Evolutionary conservation across 2,113 vertebrate species (phyloP), one percentile per base, ranked within the genome.

Genomic region (Amphiprion percula): DNA sequence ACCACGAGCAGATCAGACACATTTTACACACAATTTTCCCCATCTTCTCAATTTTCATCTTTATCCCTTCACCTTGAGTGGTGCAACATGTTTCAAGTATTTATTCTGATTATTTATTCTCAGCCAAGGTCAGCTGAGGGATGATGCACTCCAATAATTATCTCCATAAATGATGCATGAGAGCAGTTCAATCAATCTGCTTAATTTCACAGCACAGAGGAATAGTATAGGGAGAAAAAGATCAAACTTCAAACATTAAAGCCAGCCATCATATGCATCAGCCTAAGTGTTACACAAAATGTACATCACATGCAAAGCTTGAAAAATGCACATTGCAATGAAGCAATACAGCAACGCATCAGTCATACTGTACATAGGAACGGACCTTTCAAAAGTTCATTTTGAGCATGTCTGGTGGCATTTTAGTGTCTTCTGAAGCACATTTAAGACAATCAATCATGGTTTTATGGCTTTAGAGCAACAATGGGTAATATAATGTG

Each of bases 101-200:
- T 83, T 77, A 72, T 68, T 75, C 74, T 64, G 10, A 79, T 75
- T 9, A 28, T 68, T 77, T 72, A 56, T 68, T 85, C 62, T n/a
- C 47, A 68, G 72, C 86, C 80, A 86, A 86, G 85, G 85, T 86
- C 83, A 83, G 53, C 10, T 74, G 71, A 68, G 68, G 33, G 33
- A 55, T 75, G 81, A 74, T 71, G 56, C 68, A 64, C 74, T 64
- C 55, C 69, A 82, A 86, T 80, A 80, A 88, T 90, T 76, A 87
- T 80, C 67, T 80, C 74, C 15, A 68, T 85, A 72, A 83, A 83
- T 88, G 82, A 80, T 90, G 84, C 86, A 88, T 82, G 74, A 80
- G 62, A 67, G 16, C 23, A 44, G 41, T 81, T 72, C 80, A 68
- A 84, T 87, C 76, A 78, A 61, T 80, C 79, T 56, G 28, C 77